Conservation (phyloP, 2,797 vertebrate genomes). For the Basileuterus tristriatus region DNA sequence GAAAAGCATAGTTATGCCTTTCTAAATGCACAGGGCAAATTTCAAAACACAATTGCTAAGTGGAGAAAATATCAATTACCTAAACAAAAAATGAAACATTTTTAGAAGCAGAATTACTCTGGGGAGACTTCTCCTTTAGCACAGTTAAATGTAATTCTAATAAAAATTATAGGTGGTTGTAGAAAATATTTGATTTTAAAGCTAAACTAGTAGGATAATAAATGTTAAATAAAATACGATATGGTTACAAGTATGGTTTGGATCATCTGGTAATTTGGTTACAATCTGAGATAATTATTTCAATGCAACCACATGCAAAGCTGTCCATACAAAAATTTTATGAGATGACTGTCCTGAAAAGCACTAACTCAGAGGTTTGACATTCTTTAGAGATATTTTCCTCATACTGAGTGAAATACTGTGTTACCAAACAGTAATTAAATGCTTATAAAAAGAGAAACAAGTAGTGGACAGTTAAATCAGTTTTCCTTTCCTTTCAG, state of each 20-base stretch:
- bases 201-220: neutral
- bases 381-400: neutral
- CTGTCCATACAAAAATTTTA: neutral
- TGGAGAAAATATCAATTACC: neutral
- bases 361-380: neutral
- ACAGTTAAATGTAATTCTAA: neutral
- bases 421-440: neutral
- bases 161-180: neutral
- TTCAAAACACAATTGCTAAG: neutral
- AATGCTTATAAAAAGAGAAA: neutral
- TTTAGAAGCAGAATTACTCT: neutral
- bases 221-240: neutral
- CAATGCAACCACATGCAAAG: neutral
- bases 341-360: neutral
- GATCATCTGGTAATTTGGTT: neutral
- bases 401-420: neutral
- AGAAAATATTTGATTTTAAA: neutral
- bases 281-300: neutral
- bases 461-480: neutral
- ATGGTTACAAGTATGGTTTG: rapidly evolving
- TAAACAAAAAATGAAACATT: neutral
- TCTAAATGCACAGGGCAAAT: neutral
- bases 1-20: neutral
- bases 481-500: neutral
- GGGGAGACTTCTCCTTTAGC: neutral